A percentile compares a stretch with the other conserved stretches of the same genome.
Conservation (phyloP, 2,113 vertebrate genomes). For the Anolis sagrei region DNA sequence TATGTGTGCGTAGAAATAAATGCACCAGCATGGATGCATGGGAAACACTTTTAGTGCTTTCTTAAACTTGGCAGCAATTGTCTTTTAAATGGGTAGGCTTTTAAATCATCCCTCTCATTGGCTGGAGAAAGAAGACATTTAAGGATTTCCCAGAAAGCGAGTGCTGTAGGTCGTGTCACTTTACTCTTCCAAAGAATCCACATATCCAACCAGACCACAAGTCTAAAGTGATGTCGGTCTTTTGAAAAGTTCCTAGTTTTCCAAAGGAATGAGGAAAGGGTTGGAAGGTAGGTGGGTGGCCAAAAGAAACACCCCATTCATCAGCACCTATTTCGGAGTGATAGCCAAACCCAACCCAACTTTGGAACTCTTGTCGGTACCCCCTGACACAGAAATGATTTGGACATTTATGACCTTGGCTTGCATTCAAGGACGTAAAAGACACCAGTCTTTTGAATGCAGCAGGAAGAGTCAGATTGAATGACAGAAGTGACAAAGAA, state of each 20-base stretch:
- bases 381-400: constrained; percentile 18
- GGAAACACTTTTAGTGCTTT: constrained; percentile 50
- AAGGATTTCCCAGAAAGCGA: constrained; percentile 66
- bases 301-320: constrained; percentile 16
- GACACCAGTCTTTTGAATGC: neutral
- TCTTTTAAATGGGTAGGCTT: constrained; percentile 43
- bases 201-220: constrained; percentile 25
- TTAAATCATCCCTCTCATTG: constrained; percentile 53
- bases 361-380: neutral
- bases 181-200: constrained; percentile 32
- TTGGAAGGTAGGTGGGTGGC: neutral
- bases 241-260: constrained; percentile 12
- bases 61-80: constrained; percentile 44
- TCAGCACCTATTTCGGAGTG: neutral
- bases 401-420: constrained; percentile 24
- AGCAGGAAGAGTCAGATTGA: neutral
- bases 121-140: constrained; percentile 27
- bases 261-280: constrained; percentile 34
- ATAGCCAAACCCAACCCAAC: neutral
- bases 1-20: neutral
- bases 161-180: constrained; percentile 60
- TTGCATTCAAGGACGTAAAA: neutral
- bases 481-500: neutral
- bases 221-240: neutral
- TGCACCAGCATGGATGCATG: constrained; percentile 23